Percentiles rank a stretch among this genome's conserved stretches.
These are phyloP conservation scores for Plectropomus leopardus DNA, from an alignment of 2,113 vertebrate species.

Conservation along the genomic window DNA sequence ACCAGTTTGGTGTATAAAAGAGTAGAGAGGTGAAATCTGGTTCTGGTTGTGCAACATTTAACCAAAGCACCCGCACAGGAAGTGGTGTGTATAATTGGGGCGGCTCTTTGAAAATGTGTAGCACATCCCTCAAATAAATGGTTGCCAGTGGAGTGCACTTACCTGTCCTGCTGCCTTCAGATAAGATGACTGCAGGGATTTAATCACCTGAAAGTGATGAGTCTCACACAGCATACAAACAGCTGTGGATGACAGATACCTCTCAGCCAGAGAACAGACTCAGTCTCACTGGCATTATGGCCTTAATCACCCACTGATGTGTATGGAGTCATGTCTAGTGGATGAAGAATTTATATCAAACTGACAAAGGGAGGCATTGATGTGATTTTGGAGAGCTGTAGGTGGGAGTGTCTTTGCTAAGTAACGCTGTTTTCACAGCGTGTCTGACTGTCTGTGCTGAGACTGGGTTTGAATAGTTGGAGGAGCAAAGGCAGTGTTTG, in stretches of 20 bases:
- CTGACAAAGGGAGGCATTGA: slow-evolving; percentile 29
- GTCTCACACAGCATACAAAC: slow-evolving; percentile 43
- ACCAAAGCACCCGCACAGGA: slow-evolving; percentile 54
- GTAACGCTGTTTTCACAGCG: slow-evolving; percentile 38
- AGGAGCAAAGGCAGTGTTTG: slow-evolving; percentile 29
- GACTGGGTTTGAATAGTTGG: slow-evolving; percentile 3
- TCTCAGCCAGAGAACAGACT: slow-evolving; percentile 1
- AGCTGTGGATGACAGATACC: slow-evolving; percentile 60
- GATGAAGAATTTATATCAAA: slow-evolving; percentile 28
- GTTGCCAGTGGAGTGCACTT: slow-evolving; percentile 42
- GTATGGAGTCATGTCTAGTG: neutral
- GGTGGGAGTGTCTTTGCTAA: slow-evolving; percentile 54
- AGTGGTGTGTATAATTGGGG: slow-evolving; percentile 58
- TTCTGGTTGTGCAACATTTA: slow-evolving; percentile 34
- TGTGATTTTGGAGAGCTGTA: slow-evolving; percentile 33
- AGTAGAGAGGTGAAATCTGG: slow-evolving; percentile 16
- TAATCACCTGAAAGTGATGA: slow-evolving; percentile 65
- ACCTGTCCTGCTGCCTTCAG: slow-evolving; percentile 73
- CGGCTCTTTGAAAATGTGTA: slow-evolving; percentile 55
- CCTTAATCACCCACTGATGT: slow-evolving; percentile 37
- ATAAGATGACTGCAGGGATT: slow-evolving; percentile 69
- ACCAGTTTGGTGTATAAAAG: neutral
- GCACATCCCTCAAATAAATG: slow-evolving; percentile 63
- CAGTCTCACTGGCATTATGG: slow-evolving; percentile 24
- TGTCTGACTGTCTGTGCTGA: slow-evolving; percentile 39